Percentiles rank a stretch among this genome's conserved stretches.
phyloP scores from a whole-genome alignment of 2,797 vertebrate genomes.

The Hemibagrus guttatus region DNA sequence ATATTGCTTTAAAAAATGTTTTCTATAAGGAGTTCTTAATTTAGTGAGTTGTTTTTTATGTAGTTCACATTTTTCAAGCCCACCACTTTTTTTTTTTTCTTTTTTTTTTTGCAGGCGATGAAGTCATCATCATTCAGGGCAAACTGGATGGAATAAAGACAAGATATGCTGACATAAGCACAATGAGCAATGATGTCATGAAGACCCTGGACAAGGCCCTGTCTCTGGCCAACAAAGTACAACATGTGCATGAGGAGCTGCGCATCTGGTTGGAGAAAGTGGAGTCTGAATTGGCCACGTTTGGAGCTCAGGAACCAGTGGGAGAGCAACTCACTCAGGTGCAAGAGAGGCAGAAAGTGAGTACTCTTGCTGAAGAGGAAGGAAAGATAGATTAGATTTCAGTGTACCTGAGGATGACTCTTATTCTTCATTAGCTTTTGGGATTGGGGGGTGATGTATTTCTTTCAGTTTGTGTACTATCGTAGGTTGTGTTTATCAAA shows the following conservation, averaged over 20 bases:
- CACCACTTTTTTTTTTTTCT: slow-evolving; percentile 39
- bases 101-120: slow-evolving; percentile 82
- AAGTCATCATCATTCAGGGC: slow-evolving; percentile 95
- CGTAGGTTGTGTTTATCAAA: background rate
- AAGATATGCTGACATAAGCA: slow-evolving; percentile 89
- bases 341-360: slow-evolving; percentile 88
- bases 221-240: slow-evolving; percentile 81
- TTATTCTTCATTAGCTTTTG: background rate
- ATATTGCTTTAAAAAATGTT: background rate
- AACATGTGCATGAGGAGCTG: slow-evolving; percentile 80
- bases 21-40: background rate
- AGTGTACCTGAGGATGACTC: background rate
- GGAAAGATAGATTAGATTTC: no score
- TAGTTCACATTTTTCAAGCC: background rate
- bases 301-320: slow-evolving; percentile 74
- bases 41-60: background rate
- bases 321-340: slow-evolving; percentile 79
- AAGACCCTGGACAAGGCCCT: slow-evolving; percentile 86
- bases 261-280: slow-evolving; percentile 83
- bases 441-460: background rate
- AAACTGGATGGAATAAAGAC: slow-evolving; percentile 95
- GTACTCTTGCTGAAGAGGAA: slow-evolving; percentile 32
- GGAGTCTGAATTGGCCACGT: slow-evolving; percentile 81
- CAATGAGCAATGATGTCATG: slow-evolving; percentile 81
- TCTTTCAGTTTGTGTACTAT: background rate